phyloP scores from a whole-genome alignment of 2,113 vertebrate genomes.

The Albula goreensis region DNA sequence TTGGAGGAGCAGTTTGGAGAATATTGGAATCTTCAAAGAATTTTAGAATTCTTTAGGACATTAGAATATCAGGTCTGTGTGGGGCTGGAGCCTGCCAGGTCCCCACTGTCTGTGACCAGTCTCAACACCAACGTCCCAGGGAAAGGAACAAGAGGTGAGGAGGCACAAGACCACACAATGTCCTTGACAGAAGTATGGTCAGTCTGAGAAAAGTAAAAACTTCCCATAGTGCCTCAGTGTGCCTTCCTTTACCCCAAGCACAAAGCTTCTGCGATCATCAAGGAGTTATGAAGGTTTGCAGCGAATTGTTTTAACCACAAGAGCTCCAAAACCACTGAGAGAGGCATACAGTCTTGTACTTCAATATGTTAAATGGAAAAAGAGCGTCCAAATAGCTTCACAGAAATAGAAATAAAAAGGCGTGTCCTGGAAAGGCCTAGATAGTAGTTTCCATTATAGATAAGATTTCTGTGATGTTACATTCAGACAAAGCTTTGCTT shows the following conservation, averaged over 20 bases:
- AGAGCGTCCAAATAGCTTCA: not conserved
- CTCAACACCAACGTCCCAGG: not conserved
- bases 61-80: not conserved
- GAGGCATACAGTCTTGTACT: not conserved
- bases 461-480: not conserved
- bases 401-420: not conserved
- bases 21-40: too few relatives aligned
- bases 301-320: not conserved
- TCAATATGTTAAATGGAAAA: not conserved
- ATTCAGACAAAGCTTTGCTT: not conserved
- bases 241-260: not conserved
- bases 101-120: not conserved
- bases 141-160: not conserved
- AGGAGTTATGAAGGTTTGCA: not conserved
- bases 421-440: not conserved
- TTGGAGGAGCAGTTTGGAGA: too few relatives aligned
- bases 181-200: not conserved
- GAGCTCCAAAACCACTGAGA: not conserved
- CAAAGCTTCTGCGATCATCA: not conserved
- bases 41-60: not conserved
- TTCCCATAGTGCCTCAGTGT: not conserved
- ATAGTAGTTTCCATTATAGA: not conserved
- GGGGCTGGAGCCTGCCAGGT: not conserved
- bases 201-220: not conserved
- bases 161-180: too few relatives aligned